Base-by-base conservation (phyloP, 1,140 invertebrate genomes). In the Cyclargus thomasi region DNA sequence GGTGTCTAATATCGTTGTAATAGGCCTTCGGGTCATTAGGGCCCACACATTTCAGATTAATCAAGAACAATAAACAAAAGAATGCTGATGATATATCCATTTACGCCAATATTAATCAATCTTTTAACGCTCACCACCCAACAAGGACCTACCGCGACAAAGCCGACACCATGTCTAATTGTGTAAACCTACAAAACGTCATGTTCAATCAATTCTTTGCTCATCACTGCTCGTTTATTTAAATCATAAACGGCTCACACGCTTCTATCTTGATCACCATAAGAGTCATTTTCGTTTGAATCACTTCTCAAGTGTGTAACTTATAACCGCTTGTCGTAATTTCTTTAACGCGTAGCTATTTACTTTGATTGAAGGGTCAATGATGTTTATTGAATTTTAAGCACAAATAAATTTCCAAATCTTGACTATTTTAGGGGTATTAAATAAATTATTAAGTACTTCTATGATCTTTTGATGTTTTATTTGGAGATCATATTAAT, bases 181-280 rank as follows among this genome's bases (percentile, higher is more conserved):
- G 35, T 22, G 23, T 47, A 36, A 64, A 70, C 39, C 47, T 36
- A 70, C 55, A 70, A 63, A 77, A 76, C 70, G 72, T 78, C 71
- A 71, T 69, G 69, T 76, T 74, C 68, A 77, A 80, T 79, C 77
- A 80, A 78, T 80, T 78, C 72, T 72, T 73, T 65, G 63, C 68
- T 68, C 72, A 74, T 76, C 71, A 77, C 69, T 75, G 73, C 69
- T 72, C 70, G 74, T 73, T 73, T 68, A 62, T 67, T 36, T 47
- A 64, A 67, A 47, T 39, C 69, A 69, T 39, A 59, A 68, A 69
- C 55, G 17, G 39, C 55, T 57, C 29, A 53, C 55, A 6, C 14
- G 53, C 23, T 23, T 59, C 63, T 64, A 67, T 62, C 17, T 23
- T 36, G 0, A n/a, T 55, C 0, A 5, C 2, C 11, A 29, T 67